Evolutionary conservation across 2,113 vertebrate species (phyloP).

Genomic region (Alosa alosa): DNA sequence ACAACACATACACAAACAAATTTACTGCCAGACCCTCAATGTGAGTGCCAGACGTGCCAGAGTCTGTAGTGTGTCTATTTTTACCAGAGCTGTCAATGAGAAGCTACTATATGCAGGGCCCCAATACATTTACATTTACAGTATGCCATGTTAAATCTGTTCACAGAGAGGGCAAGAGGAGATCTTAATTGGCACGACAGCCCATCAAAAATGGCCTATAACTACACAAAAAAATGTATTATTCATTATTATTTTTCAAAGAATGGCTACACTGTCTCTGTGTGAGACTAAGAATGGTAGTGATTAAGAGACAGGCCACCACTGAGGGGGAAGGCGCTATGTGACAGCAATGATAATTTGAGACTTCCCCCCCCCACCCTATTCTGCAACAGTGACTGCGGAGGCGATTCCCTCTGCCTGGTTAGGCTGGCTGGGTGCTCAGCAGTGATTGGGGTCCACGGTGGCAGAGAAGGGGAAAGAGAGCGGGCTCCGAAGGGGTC

Average conservation of each 20-base stretch:
- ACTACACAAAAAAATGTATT: neutral
- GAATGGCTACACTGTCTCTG: neutral
- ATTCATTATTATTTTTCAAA: conserved; percentile 12
- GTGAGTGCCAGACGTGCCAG: conserved; percentile 41
- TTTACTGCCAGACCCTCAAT: conserved; percentile 9
- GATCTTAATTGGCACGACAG: conserved; percentile 71
- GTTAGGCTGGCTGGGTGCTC: conserved; percentile 17
- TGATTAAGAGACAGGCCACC: neutral
- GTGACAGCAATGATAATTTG: conserved; percentile 4
- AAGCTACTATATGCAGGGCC: conserved; percentile 51
- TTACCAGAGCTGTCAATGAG: conserved; percentile 59
- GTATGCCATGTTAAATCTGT: conserved; percentile 56
- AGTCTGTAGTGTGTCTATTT: conserved; percentile 50
- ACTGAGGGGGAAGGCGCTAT: neutral
- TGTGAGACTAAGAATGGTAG: neutral
- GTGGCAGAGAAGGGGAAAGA: conserved; percentile 30
- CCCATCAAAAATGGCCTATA: conserved; percentile 38
- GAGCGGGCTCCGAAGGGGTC: neutral
- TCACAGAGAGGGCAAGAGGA: conserved; percentile 63
- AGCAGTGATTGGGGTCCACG: neutral
- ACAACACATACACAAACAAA: conserved; percentile 29
- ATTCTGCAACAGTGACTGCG: neutral
- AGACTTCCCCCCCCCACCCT: neutral
- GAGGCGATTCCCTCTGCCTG: neutral
- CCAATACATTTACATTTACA: conserved; percentile 66